A percentile compares a stretch with the other conserved stretches of the same genome.
phyloP scores from a whole-genome alignment of 2,888 invertebrate genomes.

The Nomada ferruginata region DNA sequence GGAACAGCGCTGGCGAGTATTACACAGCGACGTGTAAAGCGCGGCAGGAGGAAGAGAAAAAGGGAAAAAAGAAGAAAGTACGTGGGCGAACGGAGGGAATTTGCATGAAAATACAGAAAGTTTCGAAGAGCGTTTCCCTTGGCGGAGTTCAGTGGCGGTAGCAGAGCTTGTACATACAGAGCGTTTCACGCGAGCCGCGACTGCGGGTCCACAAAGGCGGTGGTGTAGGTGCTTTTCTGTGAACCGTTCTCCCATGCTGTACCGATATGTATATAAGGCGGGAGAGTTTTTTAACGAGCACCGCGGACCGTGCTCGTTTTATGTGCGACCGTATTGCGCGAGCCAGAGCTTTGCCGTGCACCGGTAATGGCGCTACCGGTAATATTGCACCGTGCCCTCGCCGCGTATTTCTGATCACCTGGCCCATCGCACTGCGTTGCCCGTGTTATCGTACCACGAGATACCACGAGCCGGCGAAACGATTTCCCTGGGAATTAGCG shows the following conservation, averaged over 20 bases:
- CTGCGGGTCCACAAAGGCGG: slow-evolving; percentile 62
- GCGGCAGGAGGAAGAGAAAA: not conserved
- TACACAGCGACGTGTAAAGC: slow-evolving; percentile 2
- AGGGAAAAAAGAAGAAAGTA: not conserved
- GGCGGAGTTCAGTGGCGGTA: slow-evolving; percentile 50
- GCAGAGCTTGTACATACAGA: slow-evolving; percentile 49
- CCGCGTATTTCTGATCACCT: slow-evolving; percentile 35
- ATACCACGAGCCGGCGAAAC: not conserved
- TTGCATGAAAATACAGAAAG: slow-evolving; percentile 72
- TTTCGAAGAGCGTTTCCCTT: slow-evolving; percentile 67
- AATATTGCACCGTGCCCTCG: slow-evolving; percentile 44
- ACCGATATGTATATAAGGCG: slow-evolving; percentile 63
- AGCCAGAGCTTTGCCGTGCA: slow-evolving; percentile 45
- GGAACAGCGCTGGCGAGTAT: not conserved
- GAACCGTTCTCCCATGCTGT: slow-evolving; percentile 46
- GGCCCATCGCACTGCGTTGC: not conserved
- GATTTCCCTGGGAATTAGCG: not conserved
- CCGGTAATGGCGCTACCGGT: slow-evolving; percentile 65
- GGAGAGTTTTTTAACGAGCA: slow-evolving; percentile 69
- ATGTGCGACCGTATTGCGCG: slow-evolving; percentile 28
- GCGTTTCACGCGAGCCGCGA: slow-evolving; percentile 64
- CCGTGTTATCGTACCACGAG: not conserved
- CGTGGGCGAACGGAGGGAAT: slow-evolving; percentile 53
- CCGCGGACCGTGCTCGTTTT: slow-evolving; percentile 33
- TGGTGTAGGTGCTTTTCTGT: slow-evolving; percentile 57